Conservation (phyloP, 2,113 vertebrate species). For the Paradoxurus hermaphroditus region DNA sequence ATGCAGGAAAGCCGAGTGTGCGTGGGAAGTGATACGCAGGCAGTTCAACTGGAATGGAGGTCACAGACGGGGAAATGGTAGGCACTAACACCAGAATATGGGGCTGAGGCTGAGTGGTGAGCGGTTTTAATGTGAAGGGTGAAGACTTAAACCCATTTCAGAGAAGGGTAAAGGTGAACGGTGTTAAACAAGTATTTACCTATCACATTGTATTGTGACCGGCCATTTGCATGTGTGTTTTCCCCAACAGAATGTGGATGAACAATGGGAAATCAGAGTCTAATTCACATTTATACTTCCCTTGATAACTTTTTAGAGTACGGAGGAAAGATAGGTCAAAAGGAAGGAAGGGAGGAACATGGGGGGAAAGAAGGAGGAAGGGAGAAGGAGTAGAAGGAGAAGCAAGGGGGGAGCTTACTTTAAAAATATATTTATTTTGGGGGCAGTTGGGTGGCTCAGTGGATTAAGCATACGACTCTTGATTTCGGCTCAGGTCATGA, state of each 20-base stretch:
- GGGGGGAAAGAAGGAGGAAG: neutral
- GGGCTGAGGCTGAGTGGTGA: neutral
- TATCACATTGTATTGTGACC: neutral
- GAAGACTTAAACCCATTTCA: neutral
- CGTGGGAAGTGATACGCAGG: neutral
- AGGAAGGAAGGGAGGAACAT: neutral
- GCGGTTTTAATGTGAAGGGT: neutral
- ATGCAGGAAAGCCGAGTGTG: neutral
- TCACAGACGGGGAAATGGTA: accelerated
- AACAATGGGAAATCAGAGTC: neutral
- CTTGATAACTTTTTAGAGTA: neutral
- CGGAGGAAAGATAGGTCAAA: neutral
- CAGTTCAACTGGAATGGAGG: neutral
- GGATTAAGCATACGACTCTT: no score
- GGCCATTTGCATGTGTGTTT: neutral
- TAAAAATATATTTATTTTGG: neutral
- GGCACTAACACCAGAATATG: neutral
- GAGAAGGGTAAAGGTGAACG: neutral
- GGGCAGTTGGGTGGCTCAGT: no score
- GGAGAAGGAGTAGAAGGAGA: no score
- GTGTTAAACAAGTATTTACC: neutral
- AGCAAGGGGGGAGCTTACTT: neutral
- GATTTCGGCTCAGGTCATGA: no score
- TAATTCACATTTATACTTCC: neutral
- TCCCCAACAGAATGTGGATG: neutral